phyloP scores from a whole-genome alignment of 1,140 invertebrate genomes.

The Zeugodacus cucurbitae region DNA sequence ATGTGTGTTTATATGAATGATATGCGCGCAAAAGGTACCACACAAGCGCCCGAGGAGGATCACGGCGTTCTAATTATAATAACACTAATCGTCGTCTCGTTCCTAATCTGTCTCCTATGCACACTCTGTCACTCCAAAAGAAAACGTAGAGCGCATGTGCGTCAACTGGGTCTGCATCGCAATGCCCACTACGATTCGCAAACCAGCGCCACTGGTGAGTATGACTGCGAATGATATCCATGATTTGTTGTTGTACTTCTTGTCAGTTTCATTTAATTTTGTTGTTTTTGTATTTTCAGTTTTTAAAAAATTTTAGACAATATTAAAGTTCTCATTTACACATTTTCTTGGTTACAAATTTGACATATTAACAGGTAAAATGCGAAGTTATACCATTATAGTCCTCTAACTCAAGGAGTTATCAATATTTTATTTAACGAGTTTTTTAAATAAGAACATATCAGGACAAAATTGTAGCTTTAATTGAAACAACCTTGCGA shows the following conservation, averaged over 20 bases:
- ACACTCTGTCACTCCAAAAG: constrained; percentile 67
- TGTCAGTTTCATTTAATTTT: background rate
- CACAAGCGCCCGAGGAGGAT: constrained; percentile 68
- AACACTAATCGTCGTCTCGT: constrained; percentile 67
- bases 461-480: too few species aligned
- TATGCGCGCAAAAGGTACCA: constrained; percentile 59
- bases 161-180: constrained; percentile 64
- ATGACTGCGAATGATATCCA: background rate
- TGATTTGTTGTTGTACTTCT: background rate
- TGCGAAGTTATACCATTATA: too few species aligned
- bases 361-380: background rate
- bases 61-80: constrained; percentile 68
- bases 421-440: too few species aligned
- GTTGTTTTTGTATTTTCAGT: constrained; percentile 39
- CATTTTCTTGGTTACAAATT: background rate
- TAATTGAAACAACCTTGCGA: too few species aligned
- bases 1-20: background rate
- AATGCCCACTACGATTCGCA: constrained; percentile 65
- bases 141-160: constrained; percentile 64
- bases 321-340: background rate
- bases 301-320: constrained; percentile 41
- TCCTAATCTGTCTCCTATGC: constrained; percentile 68
- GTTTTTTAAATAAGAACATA: too few species aligned
- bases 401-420: too few species aligned
- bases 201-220: constrained; percentile 64